Percentiles rank a stretch among this genome's conserved stretches.
Evolutionary conservation across 2,888 invertebrate species (phyloP).

Genomic region (Cyclophora punctaria): DNA sequence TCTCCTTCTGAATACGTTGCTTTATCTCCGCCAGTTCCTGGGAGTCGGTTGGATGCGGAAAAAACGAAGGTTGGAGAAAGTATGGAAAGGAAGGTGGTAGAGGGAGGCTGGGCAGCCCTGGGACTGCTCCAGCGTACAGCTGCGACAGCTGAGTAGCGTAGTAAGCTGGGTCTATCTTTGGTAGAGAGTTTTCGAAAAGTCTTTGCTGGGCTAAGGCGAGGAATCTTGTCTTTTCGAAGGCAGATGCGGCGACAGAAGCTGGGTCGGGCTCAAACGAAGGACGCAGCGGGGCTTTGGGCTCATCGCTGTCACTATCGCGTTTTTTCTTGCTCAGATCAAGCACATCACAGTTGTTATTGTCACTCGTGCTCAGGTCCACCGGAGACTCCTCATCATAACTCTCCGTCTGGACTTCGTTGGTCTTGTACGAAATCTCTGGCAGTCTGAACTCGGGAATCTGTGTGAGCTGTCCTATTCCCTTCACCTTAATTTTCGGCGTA

Average conservation of each 20-base stretch:
- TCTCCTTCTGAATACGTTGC: constrained; percentile 79
- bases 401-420: constrained; percentile 48
- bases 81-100: constrained; percentile 78
- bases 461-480: constrained; percentile 77
- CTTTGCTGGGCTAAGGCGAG: constrained; percentile 78
- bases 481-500: constrained; percentile 74
- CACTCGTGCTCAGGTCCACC: constrained; percentile 81
- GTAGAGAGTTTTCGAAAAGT: constrained; percentile 75
- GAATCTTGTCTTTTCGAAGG: constrained; percentile 74
- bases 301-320: constrained; percentile 50
- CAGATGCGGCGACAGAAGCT: constrained; percentile 49
- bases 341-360: constrained; percentile 76
- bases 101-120: constrained; percentile 70
- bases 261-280: constrained; percentile 60
- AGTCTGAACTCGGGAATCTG: constrained; percentile 70
- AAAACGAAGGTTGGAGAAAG: constrained; percentile 76
- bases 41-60: constrained; percentile 71
- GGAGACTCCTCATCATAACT: constrained; percentile 72
- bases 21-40: constrained; percentile 80
- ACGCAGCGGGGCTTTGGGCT: constrained; percentile 55
- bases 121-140: constrained; percentile 73
- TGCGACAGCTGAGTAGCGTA: constrained; percentile 78
- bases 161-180: constrained; percentile 78
- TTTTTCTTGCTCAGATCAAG: constrained; percentile 89
- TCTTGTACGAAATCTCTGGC: constrained; percentile 47